These are phyloP conservation scores for Tachina fera DNA, from an alignment of 2,888 invertebrate genomes.

Conservation along the genomic window DNA sequence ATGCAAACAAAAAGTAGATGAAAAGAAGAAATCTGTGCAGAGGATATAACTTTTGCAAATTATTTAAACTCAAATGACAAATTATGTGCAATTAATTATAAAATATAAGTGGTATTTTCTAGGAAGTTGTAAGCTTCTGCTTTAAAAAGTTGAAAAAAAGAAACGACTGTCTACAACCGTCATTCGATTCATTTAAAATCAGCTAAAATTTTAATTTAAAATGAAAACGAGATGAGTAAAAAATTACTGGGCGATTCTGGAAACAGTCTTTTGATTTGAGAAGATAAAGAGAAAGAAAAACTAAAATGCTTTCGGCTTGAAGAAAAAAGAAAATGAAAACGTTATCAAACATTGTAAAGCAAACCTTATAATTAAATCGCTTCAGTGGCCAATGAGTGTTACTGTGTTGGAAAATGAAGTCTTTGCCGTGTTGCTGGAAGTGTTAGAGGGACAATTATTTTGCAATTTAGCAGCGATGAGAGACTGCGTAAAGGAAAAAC, in stretches of 20 bases:
- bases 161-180: slow-evolving; percentile 31
- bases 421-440: slow-evolving; percentile 11
- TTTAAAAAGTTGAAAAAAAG: not conserved
- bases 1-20: too few species aligned
- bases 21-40: too few species aligned
- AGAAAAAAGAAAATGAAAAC: slow-evolving; percentile 11
- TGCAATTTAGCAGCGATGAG: slow-evolving; percentile 18
- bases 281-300: not conserved
- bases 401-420: slow-evolving; percentile 10
- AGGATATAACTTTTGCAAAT: too few species aligned
- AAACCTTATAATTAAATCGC: slow-evolving; percentile 65
- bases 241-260: not conserved
- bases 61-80: too few species aligned
- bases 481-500: not conserved
- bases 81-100: too few species aligned
- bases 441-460: slow-evolving; percentile 58
- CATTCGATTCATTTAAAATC: slow-evolving; percentile 63
- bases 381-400: slow-evolving; percentile 5
- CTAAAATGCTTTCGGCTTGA: slow-evolving; percentile 29
- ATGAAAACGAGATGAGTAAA: slow-evolving; percentile 12
- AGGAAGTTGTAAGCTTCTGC: slow-evolving; percentile 53
- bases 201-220: slow-evolving; percentile 56
- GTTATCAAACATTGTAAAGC: slow-evolving; percentile 53
- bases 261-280: not conserved
- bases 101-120: slow-evolving; percentile 55